Evolutionary conservation across 2,113 vertebrate species (phyloP).

Genomic region (Nothoprocta pentlandii): DNA sequence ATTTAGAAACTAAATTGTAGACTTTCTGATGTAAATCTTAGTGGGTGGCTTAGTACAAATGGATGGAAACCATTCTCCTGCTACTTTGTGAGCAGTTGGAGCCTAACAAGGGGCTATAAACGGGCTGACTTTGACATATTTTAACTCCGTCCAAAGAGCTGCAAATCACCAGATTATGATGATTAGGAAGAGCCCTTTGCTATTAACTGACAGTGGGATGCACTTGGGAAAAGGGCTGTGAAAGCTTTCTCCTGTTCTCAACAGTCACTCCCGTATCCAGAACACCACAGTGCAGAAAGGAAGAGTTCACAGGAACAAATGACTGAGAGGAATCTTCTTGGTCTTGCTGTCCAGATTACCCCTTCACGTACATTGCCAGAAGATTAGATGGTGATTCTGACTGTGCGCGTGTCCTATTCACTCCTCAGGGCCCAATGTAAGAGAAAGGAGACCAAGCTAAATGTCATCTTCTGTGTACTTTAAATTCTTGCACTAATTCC

Average conservation of each 20-base stretch:
- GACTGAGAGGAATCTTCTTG: background rate
- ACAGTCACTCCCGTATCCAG: background rate
- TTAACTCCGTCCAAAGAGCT: slow-evolving; percentile 11
- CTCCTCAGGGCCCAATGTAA: background rate
- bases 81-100: slow-evolving; percentile 16
- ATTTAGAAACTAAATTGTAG: slow-evolving; percentile 46
- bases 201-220: background rate
- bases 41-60: slow-evolving; percentile 44
- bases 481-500: slow-evolving; percentile 16
- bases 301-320: background rate
- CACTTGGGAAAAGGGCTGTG: background rate
- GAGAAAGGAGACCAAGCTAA: background rate
- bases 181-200: background rate
- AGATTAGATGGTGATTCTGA: background rate
- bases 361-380: background rate
- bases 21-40: slow-evolving; percentile 49
- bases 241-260: background rate
- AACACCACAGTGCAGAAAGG: background rate
- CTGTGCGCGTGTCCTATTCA: background rate
- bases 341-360: background rate
- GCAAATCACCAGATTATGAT: background rate
- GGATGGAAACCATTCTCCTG: slow-evolving; percentile 22
- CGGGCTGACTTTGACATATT: background rate
- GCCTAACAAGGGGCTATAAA: background rate
- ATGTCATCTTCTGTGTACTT: background rate